These are phyloP conservation scores for Thamnaconus septentrionalis DNA, from an alignment of 2,113 vertebrate species.

Conservation along the genomic window DNA sequence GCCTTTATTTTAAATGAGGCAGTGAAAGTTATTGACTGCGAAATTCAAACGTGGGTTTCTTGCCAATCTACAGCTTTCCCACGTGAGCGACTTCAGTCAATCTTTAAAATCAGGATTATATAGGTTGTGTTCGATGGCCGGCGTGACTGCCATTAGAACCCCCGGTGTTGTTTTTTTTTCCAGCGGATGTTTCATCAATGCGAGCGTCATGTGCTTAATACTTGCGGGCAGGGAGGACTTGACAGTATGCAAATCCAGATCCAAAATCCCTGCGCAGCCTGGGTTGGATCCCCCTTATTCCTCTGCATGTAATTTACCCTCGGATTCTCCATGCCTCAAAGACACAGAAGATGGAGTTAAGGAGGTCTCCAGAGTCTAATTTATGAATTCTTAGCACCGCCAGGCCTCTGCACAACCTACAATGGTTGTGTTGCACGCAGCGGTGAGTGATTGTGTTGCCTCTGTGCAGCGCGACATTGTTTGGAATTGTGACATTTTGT, in stretches of 20 bases:
- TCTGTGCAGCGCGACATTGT: conserved; percentile 39
- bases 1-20: conserved; percentile 39
- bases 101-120: conserved; percentile 39
- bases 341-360: conserved; percentile 57
- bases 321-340: conserved; percentile 51
- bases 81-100: conserved; percentile 39
- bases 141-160: conserved; percentile 20
- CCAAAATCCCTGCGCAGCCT: conserved; percentile 16
- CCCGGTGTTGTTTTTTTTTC: conserved; percentile 8
- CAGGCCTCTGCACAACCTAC: conserved; percentile 33
- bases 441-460: conserved; percentile 54
- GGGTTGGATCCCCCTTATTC: conserved; percentile 36
- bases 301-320: conserved; percentile 60
- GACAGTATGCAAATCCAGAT: conserved; percentile 43
- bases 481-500: conserved; percentile 41
- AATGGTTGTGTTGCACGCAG: conserved; percentile 28
- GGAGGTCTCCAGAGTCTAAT: conserved; percentile 70
- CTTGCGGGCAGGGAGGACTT: conserved; percentile 19
- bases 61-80: conserved; percentile 37
- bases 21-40: conserved; percentile 42
- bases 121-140: conserved; percentile 9
- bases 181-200: conserved; percentile 31
- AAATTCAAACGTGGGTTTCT: conserved; percentile 33
- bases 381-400: conserved; percentile 64
- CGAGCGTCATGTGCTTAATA: conserved; percentile 25